These are phyloP conservation scores for Miniopterus natalensis DNA, from an alignment of 2,113 vertebrate genomes.

Conservation along the genomic window DNA sequence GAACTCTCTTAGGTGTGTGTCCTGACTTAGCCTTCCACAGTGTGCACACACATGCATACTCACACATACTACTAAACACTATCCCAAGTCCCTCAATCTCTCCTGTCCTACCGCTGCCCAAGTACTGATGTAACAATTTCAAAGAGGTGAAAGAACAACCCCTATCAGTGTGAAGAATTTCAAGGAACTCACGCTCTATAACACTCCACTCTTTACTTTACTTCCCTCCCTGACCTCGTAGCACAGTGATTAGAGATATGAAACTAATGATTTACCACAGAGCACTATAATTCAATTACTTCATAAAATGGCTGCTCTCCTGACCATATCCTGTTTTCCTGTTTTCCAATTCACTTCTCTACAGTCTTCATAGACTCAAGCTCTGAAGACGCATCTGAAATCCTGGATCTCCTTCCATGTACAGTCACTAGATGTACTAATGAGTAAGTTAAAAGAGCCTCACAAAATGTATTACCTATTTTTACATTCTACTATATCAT, in stretches of 20 bases:
- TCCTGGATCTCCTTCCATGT: not conserved
- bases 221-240: not conserved
- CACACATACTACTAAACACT: not conserved
- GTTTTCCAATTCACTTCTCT: not conserved
- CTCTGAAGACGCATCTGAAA: not conserved
- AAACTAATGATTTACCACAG: not conserved
- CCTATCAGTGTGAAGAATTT: not conserved
- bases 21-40: not conserved
- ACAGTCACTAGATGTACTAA: not conserved
- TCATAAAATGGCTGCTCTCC: not conserved
- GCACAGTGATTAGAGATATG: not conserved
- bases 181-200: constrained; percentile 25
- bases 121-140: not conserved
- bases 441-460: not conserved
- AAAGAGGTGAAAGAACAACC: not conserved
- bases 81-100: not conserved
- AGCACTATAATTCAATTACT: not conserved
- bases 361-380: not conserved
- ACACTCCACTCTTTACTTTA: not conserved
- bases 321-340: not conserved
- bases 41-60: not conserved
- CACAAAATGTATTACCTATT: not conserved
- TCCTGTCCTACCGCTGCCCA: not conserved
- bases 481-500: not conserved
- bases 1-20: not conserved